Evolutionary conservation across 1,140 invertebrate genomes (phyloP).

Genomic region (Atopsyche davidsoni): DNA sequence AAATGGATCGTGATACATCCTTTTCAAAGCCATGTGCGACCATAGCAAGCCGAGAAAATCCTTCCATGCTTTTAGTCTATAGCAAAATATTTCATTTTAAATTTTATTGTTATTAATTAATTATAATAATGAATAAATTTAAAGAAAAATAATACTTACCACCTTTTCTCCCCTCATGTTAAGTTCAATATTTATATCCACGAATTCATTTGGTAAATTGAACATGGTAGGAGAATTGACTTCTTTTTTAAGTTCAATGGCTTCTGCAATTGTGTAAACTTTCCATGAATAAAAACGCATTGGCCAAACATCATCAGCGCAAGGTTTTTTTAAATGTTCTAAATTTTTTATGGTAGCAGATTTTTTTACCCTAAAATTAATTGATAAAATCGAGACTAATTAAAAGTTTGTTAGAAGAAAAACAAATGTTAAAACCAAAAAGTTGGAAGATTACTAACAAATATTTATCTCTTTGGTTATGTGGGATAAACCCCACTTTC

Average conservation of each 20-base stretch:
- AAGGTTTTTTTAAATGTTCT: background rate
- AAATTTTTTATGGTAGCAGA: background rate
- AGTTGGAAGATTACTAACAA: background rate
- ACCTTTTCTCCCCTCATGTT: conserved; percentile 61
- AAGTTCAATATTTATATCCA: conserved; percentile 63
- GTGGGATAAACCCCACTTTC: conserved; percentile 50
- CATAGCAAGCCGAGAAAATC: conserved; percentile 53
- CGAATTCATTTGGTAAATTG: conserved; percentile 58
- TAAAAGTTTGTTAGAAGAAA: background rate
- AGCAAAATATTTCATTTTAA: conserved; percentile 30
- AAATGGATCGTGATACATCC: conserved; percentile 54
- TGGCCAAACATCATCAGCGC: conserved; percentile 56
- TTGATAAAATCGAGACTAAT: background rate
- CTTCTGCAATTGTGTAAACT: conserved; percentile 61
- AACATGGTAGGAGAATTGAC: conserved; percentile 71
- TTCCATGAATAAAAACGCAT: conserved; percentile 48
- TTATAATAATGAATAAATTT: background rate
- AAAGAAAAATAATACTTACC: conserved; percentile 27
- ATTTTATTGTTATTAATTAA: conserved; percentile 1
- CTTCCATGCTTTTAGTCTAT: conserved; percentile 58
- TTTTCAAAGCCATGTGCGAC: conserved; percentile 62
- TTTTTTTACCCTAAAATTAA: too few relatives aligned
- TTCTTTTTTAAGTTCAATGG: conserved; percentile 66
- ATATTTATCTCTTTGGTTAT: conserved; percentile 34
- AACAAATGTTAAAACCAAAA: background rate